Percentiles rank a stretch among this genome's conserved stretches.
phyloP scores from a whole-genome alignment of 2,888 invertebrate genomes.

The Fabriciana adippe region DNA sequence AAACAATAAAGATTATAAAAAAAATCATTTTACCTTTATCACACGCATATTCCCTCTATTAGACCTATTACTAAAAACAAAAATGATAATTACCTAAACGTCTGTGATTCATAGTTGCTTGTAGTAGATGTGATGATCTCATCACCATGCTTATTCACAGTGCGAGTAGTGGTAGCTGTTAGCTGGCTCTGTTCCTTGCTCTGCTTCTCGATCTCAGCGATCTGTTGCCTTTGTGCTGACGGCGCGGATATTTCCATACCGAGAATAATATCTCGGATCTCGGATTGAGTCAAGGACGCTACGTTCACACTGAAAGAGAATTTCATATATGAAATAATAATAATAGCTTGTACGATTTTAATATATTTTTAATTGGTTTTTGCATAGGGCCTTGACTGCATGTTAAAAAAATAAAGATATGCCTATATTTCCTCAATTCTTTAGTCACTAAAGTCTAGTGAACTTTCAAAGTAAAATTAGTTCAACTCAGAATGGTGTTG shows the following conservation, averaged over 20 bases:
- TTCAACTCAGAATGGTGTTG: too few species aligned
- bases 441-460: too few species aligned
- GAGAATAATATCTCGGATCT: conserved; percentile 99
- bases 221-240: conserved; percentile 99
- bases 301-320: conserved; percentile 91
- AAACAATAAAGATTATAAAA: too few species aligned
- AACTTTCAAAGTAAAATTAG: too few species aligned
- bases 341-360: not conserved
- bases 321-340: not conserved
- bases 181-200: conserved; percentile 99
- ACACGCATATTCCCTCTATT: too few species aligned
- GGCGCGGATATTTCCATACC: conserved; percentile 99
- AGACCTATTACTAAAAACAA: conserved; percentile 19
- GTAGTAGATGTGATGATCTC: conserved; percentile 99
- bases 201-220: conserved; percentile 99
- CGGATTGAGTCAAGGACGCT: conserved; percentile 98
- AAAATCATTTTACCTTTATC: too few species aligned
- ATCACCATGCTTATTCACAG: conserved; percentile 99
- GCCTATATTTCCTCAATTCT: too few species aligned
- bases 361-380: not conserved
- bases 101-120: conserved; percentile 98
- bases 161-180: conserved; percentile 98
- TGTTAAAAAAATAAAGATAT: too few species aligned
- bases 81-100: conserved; percentile 85
- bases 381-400: too few species aligned